These are phyloP conservation scores for Frieseomelitta varia DNA, from an alignment of 1,140 invertebrate genomes.

Conservation along the genomic window DNA sequence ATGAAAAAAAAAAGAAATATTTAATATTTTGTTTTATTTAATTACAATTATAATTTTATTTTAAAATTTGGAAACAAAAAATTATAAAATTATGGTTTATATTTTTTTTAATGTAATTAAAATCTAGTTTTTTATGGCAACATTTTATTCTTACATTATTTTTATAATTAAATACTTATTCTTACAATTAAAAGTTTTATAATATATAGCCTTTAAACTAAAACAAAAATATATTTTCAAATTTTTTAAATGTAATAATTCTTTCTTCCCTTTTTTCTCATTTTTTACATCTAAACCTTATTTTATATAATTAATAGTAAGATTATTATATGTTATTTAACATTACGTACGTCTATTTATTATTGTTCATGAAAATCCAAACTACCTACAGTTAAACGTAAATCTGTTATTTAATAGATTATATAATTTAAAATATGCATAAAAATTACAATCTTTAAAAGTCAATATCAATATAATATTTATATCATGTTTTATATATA, in stretches of 20 bases:
- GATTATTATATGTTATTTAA: constrained; percentile 2
- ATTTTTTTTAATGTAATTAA: background rate
- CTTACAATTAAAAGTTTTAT: background rate
- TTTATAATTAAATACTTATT: constrained; percentile 8
- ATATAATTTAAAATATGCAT: constrained; percentile 4
- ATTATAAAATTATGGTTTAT: background rate
- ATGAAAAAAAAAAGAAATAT: background rate
- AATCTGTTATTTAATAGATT: constrained; percentile 1
- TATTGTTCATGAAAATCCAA: background rate
- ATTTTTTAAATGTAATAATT: background rate
- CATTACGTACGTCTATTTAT: background rate
- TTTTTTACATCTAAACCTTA: background rate
- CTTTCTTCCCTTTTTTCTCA: background rate
- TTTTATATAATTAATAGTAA: background rate
- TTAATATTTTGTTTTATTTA: background rate
- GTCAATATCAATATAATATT: constrained; percentile 12
- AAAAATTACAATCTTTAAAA: constrained; percentile 6
- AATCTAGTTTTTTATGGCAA: background rate
- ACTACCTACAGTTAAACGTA: constrained; percentile 1
- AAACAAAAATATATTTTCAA: constrained; percentile 11
- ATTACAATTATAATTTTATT: background rate
- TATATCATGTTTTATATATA: background rate
- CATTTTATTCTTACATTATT: constrained; percentile 27
- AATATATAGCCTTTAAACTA: background rate
- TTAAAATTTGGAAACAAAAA: background rate